These are phyloP conservation scores for Brachypteracias leptosomus DNA, from an alignment of 2,113 vertebrate genomes.

Conservation along the genomic window DNA sequence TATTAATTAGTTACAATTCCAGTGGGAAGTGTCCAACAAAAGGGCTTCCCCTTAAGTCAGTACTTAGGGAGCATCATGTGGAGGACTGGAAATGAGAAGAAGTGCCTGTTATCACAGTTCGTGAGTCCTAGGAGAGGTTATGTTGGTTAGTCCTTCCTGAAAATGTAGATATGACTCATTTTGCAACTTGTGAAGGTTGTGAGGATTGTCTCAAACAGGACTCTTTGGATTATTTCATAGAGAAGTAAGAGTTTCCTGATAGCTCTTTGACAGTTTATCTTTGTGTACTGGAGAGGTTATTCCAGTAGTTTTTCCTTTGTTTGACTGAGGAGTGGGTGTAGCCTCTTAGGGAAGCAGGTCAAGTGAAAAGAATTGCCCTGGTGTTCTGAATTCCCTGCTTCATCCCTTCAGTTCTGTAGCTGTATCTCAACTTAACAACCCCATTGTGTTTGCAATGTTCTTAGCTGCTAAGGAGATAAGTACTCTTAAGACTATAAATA, in stretches of 20 bases:
- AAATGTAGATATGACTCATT: not conserved
- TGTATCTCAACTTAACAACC: not conserved
- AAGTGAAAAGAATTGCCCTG: not conserved
- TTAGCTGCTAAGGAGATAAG: not conserved
- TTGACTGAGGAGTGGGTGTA: not conserved
- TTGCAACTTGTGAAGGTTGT: not conserved
- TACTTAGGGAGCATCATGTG: rapidly evolving
- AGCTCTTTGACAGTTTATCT: not conserved
- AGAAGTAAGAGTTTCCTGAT: not conserved
- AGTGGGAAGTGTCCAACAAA: not conserved
- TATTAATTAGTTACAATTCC: not conserved
- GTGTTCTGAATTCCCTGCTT: not conserved
- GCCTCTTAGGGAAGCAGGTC: not conserved
- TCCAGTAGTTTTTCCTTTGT: not conserved
- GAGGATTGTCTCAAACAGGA: not conserved
- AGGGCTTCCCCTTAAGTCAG: not conserved
- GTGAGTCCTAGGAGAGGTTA: not conserved
- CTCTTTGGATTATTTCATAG: not conserved
- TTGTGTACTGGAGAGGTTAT: not conserved
- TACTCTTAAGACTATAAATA: not conserved
- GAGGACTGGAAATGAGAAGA: not conserved
- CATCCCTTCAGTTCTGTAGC: not conserved
- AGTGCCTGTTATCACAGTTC: not conserved
- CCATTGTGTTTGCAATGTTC: not conserved
- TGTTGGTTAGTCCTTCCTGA: not conserved